These are phyloP conservation scores for Zeugodacus cucurbitae DNA, from an alignment of 1,140 invertebrate genomes.

Conservation along the genomic window DNA sequence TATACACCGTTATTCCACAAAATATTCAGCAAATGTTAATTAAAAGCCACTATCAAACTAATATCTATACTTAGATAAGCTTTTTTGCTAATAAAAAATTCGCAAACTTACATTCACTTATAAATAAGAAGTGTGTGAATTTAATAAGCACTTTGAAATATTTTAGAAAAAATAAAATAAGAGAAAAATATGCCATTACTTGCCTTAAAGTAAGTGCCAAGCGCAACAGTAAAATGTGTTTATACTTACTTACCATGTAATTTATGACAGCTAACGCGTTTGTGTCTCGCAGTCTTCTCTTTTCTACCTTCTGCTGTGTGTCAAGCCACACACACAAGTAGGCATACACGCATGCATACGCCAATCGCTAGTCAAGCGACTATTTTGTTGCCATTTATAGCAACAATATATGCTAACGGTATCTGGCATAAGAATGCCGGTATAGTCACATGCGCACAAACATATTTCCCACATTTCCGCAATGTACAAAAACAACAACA, in stretches of 20 bases:
- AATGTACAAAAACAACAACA: background rate
- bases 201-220: background rate
- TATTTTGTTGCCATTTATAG: constrained; percentile 30
- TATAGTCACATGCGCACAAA: background rate
- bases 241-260: background rate
- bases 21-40: too few species aligned
- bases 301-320: background rate
- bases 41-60: too few species aligned
- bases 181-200: background rate
- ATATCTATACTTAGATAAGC: too few species aligned
- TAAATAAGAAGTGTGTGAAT: background rate
- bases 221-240: background rate
- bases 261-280: background rate
- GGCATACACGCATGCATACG: background rate
- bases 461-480: constrained; percentile 31
- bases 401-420: background rate
- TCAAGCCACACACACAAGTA: background rate
- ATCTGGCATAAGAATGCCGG: constrained; percentile 24
- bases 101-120: too few species aligned
- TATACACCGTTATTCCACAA: too few species aligned
- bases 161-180: background rate
- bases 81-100: too few species aligned
- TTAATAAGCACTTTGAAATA: background rate
- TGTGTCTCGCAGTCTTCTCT: background rate
- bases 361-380: background rate